These are phyloP conservation scores for Oceanodroma leucorhoa DNA, from an alignment of 2,797 vertebrate genomes.

Conservation along the genomic window DNA sequence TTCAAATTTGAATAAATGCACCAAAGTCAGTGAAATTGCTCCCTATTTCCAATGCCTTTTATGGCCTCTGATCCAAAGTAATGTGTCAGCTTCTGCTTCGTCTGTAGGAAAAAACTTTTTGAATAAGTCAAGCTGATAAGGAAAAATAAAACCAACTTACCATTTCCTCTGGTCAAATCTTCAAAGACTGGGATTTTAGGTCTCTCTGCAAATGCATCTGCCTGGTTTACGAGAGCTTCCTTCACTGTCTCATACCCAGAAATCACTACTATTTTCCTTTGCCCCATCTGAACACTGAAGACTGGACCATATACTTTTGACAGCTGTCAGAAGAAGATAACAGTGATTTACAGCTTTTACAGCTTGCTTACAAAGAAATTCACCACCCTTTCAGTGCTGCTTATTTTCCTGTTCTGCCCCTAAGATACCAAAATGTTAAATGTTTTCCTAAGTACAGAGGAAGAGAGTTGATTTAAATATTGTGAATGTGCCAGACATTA, in stretches of 20 bases:
- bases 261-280: constrained; percentile 64
- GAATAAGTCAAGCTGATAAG: neutral
- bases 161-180: constrained; percentile 53
- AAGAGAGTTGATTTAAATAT: neutral
- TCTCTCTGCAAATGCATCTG: constrained; percentile 66
- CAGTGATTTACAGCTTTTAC: neutral
- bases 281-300: constrained; percentile 69
- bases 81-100: neutral
- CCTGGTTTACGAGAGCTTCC: constrained; percentile 68
- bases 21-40: neutral
- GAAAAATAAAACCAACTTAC: constrained; percentile 8
- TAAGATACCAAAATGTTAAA: too few relatives aligned
- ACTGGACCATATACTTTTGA: constrained; percentile 68
- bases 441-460: neutral
- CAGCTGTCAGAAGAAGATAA: constrained; percentile 38
- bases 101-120: neutral
- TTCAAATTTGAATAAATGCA: neutral
- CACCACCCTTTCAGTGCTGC: neutral
- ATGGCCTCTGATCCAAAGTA: neutral
- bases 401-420: neutral
- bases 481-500: neutral
- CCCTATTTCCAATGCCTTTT: neutral
- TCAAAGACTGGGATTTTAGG: constrained; percentile 61
- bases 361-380: neutral
- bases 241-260: constrained; percentile 72